Percentiles rank a stretch among this genome's conserved stretches.
phyloP scores from a whole-genome alignment of 2,888 invertebrate species.

The Pterobdella sp. region DNA sequence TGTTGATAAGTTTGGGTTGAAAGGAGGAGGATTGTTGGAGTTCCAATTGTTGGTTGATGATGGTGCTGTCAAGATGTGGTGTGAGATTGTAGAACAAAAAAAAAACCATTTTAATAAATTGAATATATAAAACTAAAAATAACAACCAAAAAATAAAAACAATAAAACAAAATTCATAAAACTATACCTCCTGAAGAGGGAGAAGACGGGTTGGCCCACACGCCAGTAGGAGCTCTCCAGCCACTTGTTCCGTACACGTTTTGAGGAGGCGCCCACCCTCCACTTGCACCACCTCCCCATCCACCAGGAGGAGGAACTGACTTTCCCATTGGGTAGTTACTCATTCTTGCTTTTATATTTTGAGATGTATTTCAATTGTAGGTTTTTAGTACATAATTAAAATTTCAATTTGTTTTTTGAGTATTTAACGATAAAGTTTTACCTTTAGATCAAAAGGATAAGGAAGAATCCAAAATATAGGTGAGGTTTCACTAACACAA shows the following conservation, averaged over 20 bases:
- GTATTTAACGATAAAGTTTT: no score
- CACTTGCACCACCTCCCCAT: neutral
- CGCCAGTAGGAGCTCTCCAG: slow-evolving; percentile 22
- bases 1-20: no score
- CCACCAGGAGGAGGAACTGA: slow-evolving; percentile 21
- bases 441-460: no score
- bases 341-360: neutral
- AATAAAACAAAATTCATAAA: no score
- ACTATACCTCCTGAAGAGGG: slow-evolving; percentile 15
- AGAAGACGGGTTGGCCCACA: slow-evolving; percentile 16
- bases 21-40: no score
- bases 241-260: slow-evolving; percentile 3
- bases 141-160: neutral
- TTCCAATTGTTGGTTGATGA: no score
- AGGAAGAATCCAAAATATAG: no score
- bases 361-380: neutral
- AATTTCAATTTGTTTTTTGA: no score
- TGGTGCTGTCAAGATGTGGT: neutral
- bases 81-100: neutral
- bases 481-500: no score
- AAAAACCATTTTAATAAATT: neutral
- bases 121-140: neutral
- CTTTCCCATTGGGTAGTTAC: slow-evolving; percentile 23
- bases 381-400: neutral
- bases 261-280: slow-evolving; percentile 17